Evolutionary conservation across 1,140 invertebrate genomes (phyloP), one percentile per base, ranked within the genome.

Genomic region (Papilio xuthus): DNA sequence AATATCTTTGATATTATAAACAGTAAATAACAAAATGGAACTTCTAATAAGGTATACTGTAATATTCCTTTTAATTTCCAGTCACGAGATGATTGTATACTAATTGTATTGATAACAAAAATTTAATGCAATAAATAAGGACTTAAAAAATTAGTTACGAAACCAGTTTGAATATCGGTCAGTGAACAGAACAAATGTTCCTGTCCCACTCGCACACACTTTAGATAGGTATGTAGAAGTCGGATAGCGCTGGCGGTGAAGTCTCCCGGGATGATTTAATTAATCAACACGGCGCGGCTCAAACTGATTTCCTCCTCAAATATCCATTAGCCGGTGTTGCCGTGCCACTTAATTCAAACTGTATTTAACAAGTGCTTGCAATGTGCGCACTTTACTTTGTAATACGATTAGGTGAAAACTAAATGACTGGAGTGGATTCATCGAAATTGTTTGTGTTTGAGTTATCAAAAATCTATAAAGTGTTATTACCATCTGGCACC

Each of bases 241-340:
- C 60, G 60, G 60, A 32, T 67, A 67, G 80, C 80, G 53, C 77
- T 75, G 73, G 83, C 81, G 80, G 76, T 84, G 85, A 83, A 80
- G 82, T 87, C 87, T 86, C 82, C 83, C 80, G 82, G 83, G 81
- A 88, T 92, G 92, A 92, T 92, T 89, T 89, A 92, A 92, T 93
- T 92, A 93, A 91, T 91, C 86, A 86, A 86, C 86, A 90, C 85
- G 85, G 78, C 80, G 82, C 71, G 84, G 84, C 84, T 86, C 80
- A 90, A 81, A 89, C 85, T 92, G 90, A 92, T 93, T 92, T 89
- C 84, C 88, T 93, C 84, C 83, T 92, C 85, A 89, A 88, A 91
- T 90, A 92, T 89, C 90, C 87, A 93, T 91, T 93, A 89, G 90
- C 85, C 81, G 85, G 82, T 82, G 90, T 92, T 90, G 89, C 89